phyloP scores from a whole-genome alignment of 2,797 vertebrate genomes.

The Enteromius treurensis region DNA sequence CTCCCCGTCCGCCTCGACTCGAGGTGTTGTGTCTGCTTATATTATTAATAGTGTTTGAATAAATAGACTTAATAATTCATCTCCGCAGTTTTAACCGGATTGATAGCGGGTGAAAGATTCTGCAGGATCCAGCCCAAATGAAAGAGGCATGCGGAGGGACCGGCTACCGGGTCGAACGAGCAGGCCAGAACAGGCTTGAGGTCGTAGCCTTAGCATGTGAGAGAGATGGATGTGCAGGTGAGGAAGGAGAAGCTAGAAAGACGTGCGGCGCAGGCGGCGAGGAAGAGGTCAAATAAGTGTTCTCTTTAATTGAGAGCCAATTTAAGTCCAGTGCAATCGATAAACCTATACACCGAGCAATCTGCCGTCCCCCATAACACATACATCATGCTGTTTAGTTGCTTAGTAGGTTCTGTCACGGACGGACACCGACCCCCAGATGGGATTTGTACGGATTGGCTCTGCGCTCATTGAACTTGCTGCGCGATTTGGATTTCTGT shows the following conservation, averaged over 20 bases:
- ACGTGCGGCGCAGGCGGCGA: conserved; percentile 53
- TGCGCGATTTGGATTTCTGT: conserved; percentile 4
- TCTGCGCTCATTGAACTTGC: conserved; percentile 36
- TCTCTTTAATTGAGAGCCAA: conserved; percentile 80
- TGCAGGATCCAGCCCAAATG: not conserved
- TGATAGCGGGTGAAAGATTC: conserved; percentile 42
- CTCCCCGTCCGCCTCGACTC: not conserved
- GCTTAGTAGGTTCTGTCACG: conserved; percentile 56
- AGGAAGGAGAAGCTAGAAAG: conserved; percentile 60
- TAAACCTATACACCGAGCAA: conserved; percentile 71
- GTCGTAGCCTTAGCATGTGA: conserved; percentile 63
- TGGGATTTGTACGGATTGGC: conserved; percentile 44
- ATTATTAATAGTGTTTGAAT: conserved; percentile 78
- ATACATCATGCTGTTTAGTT: conserved; percentile 65
- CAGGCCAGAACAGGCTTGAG: conserved; percentile 62
- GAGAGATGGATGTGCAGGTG: conserved; percentile 68
- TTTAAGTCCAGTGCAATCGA: conserved; percentile 77
- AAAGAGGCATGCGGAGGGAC: conserved; percentile 34
- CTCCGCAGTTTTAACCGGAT: conserved; percentile 66
- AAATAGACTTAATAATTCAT: conserved; percentile 77
- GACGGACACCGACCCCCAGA: conserved; percentile 46
- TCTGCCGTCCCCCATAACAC: conserved; percentile 63
- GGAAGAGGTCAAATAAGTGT: conserved; percentile 75
- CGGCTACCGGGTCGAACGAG: not conserved
- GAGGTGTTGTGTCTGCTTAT: conserved; percentile 56